Conservation (phyloP, 2,888 invertebrate genomes). For the Leptinotarsa juncta region DNA sequence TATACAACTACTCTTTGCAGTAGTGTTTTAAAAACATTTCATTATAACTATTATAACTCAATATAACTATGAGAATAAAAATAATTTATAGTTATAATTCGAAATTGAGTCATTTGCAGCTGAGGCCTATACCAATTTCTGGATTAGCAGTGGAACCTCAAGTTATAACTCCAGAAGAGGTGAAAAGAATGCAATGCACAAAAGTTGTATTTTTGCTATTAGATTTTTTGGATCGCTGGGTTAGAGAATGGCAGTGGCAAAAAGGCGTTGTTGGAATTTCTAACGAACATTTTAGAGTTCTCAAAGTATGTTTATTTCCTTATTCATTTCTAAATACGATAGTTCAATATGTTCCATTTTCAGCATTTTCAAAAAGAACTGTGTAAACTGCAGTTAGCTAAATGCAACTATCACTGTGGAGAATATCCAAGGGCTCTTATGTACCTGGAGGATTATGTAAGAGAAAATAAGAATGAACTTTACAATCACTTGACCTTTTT, state of each 20-base stretch:
- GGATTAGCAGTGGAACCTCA: constrained; percentile 43
- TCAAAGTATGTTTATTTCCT: constrained; percentile 26
- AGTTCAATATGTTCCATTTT: constrained; percentile 14
- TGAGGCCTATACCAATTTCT: constrained; percentile 48
- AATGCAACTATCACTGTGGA: constrained; percentile 79
- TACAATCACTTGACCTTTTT: constrained; percentile 74
- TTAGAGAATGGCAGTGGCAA: constrained; percentile 72
- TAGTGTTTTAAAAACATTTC: background rate
- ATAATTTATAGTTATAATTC: background rate
- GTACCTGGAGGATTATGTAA: constrained; percentile 80
- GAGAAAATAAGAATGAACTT: constrained; percentile 68
- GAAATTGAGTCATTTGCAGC: constrained; percentile 42
- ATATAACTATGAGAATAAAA: background rate
- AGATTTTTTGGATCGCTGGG: constrained; percentile 83
- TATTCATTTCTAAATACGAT: no score
- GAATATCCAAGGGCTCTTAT: constrained; percentile 81
- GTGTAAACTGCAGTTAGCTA: constrained; percentile 76
- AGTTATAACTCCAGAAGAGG: constrained; percentile 50
- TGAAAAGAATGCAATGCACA: constrained; percentile 70
- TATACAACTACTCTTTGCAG: no score
- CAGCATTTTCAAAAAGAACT: constrained; percentile 56
- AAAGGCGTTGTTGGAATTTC: constrained; percentile 52
- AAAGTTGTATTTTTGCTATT: constrained; percentile 79
- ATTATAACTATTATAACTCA: background rate
- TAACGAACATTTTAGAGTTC: constrained; percentile 55